Base-by-base conservation (phyloP, 2,113 vertebrate species). In the Brienomyrus brachyistius region DNA sequence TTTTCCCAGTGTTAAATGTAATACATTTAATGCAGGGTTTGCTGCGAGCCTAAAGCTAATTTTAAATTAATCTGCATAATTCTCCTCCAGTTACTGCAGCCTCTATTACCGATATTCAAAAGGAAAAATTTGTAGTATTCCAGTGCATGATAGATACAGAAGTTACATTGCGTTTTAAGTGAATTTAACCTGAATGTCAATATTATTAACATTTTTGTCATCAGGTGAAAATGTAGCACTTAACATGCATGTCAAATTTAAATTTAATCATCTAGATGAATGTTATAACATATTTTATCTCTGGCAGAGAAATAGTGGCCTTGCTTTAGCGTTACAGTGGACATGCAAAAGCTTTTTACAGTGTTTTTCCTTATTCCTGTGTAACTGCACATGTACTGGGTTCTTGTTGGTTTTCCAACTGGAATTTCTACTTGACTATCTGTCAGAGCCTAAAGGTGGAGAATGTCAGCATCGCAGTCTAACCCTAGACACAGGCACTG, bases 401-500 rank as follows among this genome's bases (percentile, higher is more conserved):
- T 43, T 50, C 59, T 66, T 23, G 5, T 70, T 47, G 17, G 86
- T 21, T 8, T 59, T 10, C 27, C 23, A 15, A 3, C 23, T n/a
- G 43, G 7, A 74, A 45, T 86, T 70, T 90, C 89, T 23, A 62
- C 70, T 62, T 27, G 66, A 45, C 45, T 50, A 35, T 27, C 40
- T 88, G 40, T 83, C 89, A 50, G 83, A 91, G 93, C 93, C 93
- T 52, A 52, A 90, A 95, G 94, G 95, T 92, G 59, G 84, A 94
- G 94, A 94, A 93, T 92, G 89, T 91, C 88, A 93, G 91, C 93
- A 84, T 92, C 94, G 93, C 93, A 47, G 95, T 94, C 92, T 92
- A 91, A 91, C 94, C 94, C 95, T 96, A 90, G 92, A 94, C 96
- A 31, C 95, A 94, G 97, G 96, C 95, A 96, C 97, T 94, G 77